Percentiles rank a stretch among this genome's conserved stretches.
Evolutionary conservation across 1,140 invertebrate genomes (phyloP).

Genomic region (Lithobius niger): DNA sequence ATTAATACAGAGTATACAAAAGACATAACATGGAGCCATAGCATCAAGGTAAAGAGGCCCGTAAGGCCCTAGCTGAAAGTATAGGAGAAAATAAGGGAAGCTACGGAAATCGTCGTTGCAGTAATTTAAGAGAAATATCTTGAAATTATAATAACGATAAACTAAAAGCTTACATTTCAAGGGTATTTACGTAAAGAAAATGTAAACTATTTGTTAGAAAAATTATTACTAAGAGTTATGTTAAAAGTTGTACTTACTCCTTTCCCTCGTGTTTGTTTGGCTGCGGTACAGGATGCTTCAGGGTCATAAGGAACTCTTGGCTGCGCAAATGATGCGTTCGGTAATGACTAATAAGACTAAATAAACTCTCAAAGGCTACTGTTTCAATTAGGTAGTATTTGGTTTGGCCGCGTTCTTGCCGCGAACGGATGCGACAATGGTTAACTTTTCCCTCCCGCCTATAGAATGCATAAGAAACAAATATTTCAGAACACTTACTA

Average conservation of each 20-base stretch:
- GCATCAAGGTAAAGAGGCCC: no score
- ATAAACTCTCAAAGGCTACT: slow-evolving; percentile 80
- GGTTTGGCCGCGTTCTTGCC: slow-evolving; percentile 72
- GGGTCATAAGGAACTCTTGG: slow-evolving; percentile 72
- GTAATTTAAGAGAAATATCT: no score
- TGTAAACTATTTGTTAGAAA: no score
- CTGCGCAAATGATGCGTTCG: slow-evolving; percentile 68
- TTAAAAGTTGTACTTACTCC: slow-evolving; percentile 43
- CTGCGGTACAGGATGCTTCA: slow-evolving; percentile 85
- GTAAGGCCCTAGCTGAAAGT: no score
- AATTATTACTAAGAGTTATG: no score
- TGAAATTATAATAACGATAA: no score
- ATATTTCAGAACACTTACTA: slow-evolving; percentile 7
- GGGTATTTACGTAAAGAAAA: no score
- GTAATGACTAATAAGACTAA: slow-evolving; percentile 84
- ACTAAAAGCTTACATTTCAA: no score
- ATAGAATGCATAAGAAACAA: slow-evolving; percentile 18
- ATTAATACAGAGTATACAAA: no score
- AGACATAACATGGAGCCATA: no score
- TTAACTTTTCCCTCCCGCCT: slow-evolving; percentile 73
- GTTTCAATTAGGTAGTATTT: slow-evolving; percentile 86
- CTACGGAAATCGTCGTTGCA: no score
- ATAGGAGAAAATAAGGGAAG: no score
- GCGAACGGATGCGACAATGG: slow-evolving; percentile 79
- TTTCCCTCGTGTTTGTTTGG: slow-evolving; percentile 86